phyloP scores from a whole-genome alignment of 1,140 invertebrate genomes.

The Drosophila chauvacae region DNA sequence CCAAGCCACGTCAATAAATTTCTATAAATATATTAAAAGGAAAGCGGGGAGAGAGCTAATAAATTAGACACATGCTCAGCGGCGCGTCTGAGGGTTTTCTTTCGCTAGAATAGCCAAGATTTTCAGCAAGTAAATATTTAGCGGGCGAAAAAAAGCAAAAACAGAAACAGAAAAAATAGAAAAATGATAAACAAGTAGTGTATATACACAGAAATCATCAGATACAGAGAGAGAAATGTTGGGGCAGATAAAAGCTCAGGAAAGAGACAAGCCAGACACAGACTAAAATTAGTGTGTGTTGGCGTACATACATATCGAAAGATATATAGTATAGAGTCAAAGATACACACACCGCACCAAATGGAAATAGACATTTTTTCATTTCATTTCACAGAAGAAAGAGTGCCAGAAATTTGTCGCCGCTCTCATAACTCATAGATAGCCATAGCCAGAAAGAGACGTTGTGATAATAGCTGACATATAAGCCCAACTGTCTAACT shows the following conservation, averaged over 20 bases:
- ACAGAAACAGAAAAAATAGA: slow-evolving; percentile 11
- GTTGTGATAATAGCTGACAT: slow-evolving; percentile 4
- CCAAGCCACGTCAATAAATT: slow-evolving; percentile 43
- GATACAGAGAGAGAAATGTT: slow-evolving; percentile 45
- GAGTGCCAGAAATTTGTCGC: slow-evolving; percentile 36
- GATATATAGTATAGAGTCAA: slow-evolving; percentile 20
- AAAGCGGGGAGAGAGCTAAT: slow-evolving; percentile 52
- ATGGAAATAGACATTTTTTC: slow-evolving; percentile 34
- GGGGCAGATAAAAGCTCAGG: slow-evolving; percentile 7
- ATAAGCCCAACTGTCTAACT: slow-evolving; percentile 14
- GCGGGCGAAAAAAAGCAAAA: slow-evolving; percentile 22
- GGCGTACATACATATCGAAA: slow-evolving; percentile 16
- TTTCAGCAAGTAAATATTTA: slow-evolving; percentile 67
- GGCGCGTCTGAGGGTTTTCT: slow-evolving; percentile 1
- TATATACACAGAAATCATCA: slow-evolving; percentile 56
- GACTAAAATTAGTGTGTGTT: slow-evolving; percentile 70
- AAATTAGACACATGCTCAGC: slow-evolving; percentile 65
- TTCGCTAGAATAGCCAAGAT: slow-evolving; percentile 44
- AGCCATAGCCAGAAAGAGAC: slow-evolving; percentile 3
- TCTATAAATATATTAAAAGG: slow-evolving; percentile 58
- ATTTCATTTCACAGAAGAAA: slow-evolving; percentile 31
- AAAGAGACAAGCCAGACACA: slow-evolving; percentile 51
- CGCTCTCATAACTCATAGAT: slow-evolving; percentile 23
- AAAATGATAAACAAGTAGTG: slow-evolving; percentile 29
- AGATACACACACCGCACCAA: slow-evolving; percentile 20